Percentiles rank a stretch among this genome's conserved stretches.
Conservation (phyloP, 2,797 vertebrate genomes). For the Microcaecilia unicolor region DNA sequence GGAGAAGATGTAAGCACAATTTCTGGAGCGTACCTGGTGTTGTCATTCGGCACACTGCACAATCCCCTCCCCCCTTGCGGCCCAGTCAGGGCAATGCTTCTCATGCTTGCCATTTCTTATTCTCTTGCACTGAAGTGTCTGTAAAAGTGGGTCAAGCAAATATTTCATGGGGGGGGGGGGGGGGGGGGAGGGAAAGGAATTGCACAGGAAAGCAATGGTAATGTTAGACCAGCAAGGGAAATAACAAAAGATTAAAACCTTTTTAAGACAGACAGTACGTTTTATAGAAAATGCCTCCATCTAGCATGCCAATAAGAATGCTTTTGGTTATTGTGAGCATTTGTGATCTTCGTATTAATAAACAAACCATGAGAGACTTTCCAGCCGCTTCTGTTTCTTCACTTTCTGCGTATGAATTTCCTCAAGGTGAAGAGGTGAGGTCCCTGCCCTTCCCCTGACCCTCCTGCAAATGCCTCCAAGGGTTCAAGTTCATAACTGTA, state of each 20-base stretch:
- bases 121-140: constrained; percentile 45
- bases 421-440: too few species aligned
- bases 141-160: constrained; percentile 31
- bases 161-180: constrained; percentile 48
- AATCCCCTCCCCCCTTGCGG: too few species aligned
- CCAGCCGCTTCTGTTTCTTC: constrained; percentile 27
- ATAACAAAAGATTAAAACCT: constrained; percentile 53
- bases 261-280: constrained; percentile 48
- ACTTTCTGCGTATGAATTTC: too few species aligned
- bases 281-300: constrained; percentile 75
- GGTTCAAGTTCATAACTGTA: too few species aligned
- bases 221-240: constrained; percentile 1
- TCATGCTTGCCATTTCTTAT: constrained; percentile 26
- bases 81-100: constrained; percentile 33
- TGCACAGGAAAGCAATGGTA: too few species aligned
- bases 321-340: constrained; percentile 82
- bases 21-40: too few species aligned
- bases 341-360: constrained; percentile 94
- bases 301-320: constrained; percentile 80
- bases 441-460: too few species aligned
- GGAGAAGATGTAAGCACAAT: too few species aligned
- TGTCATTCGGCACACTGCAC: too few species aligned
- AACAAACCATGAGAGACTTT: constrained; percentile 67
- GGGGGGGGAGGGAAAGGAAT: too few species aligned
- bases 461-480: too few species aligned